Base-by-base conservation (phyloP, 2,113 vertebrate species). In the Pterocles gutturalis region DNA sequence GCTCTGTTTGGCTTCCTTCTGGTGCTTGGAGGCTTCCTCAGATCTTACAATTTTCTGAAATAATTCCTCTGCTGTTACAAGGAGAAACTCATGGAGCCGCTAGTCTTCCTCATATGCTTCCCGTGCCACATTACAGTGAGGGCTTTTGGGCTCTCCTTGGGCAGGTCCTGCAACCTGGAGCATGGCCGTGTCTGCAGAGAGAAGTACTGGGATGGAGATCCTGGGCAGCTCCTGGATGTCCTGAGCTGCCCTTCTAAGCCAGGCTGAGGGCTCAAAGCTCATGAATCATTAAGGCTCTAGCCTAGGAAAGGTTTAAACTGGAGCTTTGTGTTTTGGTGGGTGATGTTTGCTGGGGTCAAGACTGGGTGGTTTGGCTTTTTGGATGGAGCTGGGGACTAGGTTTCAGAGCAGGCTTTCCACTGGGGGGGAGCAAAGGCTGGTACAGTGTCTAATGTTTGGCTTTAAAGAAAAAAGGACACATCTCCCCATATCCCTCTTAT, bases 121-220 rank as follows among this genome's bases (percentile, higher is more conserved):
- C 83, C 6, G 0, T n/a, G 26, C 33, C 22, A 33, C 1, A 0
- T 72, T 12, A 7, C 5, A 65, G 24, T 21, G 26, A 36, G 57
- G 86, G 22, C 11, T 83, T 78, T 54, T 54, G 31, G 38, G 15
- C 33, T 60, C 51, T n/a, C 29, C 29, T 14, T 13, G 24, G 41
- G 45, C n/a, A 10, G 4, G 10, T 60, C 48, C 19, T 17, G 18
- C 79, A 76, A 60, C 34, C 19, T 4, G 13, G 41, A 41, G 10
- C 26, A 34, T 21, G n/a, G 31, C 53, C 2, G 0, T 7, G 8
- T 62, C 21, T 85, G 46, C 82, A 80, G 70, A 31, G 31, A 55
- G 65, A 38, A n/a, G 22, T 34, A 16, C 66, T 64, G 53, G 17
- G 33, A 31, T 83, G 78, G 70, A 71, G 60, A n/a, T 36, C 36